Evolutionary conservation across 2,113 vertebrate genomes (phyloP).

Genomic region (Sinocyclocheilus grahami): DNA sequence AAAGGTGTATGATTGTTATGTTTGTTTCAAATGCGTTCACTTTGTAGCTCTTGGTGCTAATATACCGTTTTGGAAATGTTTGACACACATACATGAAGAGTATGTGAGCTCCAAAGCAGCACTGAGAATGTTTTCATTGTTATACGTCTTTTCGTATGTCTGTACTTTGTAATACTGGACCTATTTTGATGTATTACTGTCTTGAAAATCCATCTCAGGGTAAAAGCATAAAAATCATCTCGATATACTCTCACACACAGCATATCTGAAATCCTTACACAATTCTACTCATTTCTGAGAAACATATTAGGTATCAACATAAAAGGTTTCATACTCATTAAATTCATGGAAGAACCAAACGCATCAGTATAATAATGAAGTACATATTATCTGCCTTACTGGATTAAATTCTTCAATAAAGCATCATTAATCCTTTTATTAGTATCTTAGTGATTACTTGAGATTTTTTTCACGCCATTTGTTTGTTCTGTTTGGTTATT

Average conservation of each 20-base stretch:
- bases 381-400: neutral
- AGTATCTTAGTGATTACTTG: neutral
- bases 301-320: neutral
- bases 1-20: conserved; percentile 59
- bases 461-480: neutral
- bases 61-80: conserved; percentile 22
- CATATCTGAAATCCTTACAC: neutral
- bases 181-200: conserved; percentile 58
- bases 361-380: neutral
- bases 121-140: conserved; percentile 59
- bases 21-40: conserved; percentile 7
- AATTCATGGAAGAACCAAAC: neutral
- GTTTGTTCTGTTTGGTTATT: neutral
- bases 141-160: conserved; percentile 38
- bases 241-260: conserved; percentile 11
- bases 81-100: conserved; percentile 4
- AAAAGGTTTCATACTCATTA: neutral
- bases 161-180: conserved; percentile 53
- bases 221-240: conserved; percentile 55
- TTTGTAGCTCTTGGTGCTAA: conserved; percentile 22
- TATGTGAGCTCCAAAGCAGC: conserved; percentile 58
- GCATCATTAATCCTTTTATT: neutral
- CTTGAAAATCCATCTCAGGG: conserved; percentile 72
- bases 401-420: conserved; percentile 26
- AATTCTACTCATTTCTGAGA: neutral